These are phyloP conservation scores for Petrolisthes cinctipes DNA, from an alignment of 2,888 invertebrate species.

Conservation along the genomic window DNA sequence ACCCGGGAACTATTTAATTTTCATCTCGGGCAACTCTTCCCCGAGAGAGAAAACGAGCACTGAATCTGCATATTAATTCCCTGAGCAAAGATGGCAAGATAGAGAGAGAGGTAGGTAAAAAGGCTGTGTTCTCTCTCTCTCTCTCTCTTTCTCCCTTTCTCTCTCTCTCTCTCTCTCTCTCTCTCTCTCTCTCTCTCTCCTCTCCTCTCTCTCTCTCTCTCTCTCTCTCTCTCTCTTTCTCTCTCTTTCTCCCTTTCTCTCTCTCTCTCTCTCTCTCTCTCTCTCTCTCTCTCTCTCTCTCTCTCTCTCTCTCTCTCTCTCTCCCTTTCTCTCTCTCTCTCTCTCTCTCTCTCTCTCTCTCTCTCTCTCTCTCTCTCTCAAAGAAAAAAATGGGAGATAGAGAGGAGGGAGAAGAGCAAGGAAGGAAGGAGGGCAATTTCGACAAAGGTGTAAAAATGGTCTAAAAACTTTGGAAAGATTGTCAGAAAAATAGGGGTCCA, in stretches of 20 bases:
- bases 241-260: neutral
- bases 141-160: neutral
- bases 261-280: neutral
- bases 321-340: neutral
- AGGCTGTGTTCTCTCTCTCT: neutral
- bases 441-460: too few species aligned
- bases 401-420: too few species aligned
- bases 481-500: too few species aligned
- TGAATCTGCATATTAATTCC: too few species aligned
- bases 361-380: neutral
- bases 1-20: too few species aligned
- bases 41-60: too few species aligned
- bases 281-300: neutral
- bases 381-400: neutral
- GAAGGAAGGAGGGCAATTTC: too few species aligned
- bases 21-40: too few species aligned
- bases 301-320: conserved; percentile 7
- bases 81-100: neutral
- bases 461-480: too few species aligned
- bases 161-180: neutral
- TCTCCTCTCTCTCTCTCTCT: neutral
- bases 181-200: neutral
- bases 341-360: neutral
- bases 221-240: neutral
- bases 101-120: neutral